phyloP scores from a whole-genome alignment of 2,888 invertebrate species.

The Eurois occulta region DNA sequence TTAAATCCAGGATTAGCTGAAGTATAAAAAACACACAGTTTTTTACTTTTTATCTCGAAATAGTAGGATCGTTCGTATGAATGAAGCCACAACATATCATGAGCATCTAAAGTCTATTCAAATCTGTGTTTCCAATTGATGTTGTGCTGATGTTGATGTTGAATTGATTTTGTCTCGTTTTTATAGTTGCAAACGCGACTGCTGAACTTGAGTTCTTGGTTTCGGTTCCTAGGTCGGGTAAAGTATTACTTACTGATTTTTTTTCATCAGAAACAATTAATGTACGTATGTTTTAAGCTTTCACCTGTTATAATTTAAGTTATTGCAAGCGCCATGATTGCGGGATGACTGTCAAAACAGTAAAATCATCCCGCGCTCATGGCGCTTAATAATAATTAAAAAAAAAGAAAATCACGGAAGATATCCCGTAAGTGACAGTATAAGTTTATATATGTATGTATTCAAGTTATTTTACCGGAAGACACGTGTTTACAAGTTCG shows the following conservation, averaged over 20 bases:
- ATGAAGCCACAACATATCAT: not conserved
- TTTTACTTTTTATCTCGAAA: not conserved
- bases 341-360: too few species aligned
- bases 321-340: too few species aligned
- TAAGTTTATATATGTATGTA: not conserved
- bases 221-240: not conserved
- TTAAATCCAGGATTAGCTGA: conserved; percentile 2
- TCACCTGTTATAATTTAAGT: too few species aligned
- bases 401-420: too few species aligned
- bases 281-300: too few species aligned
- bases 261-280: not conserved
- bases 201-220: not conserved
- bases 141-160: not conserved
- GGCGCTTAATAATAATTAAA: too few species aligned
- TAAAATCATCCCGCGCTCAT: too few species aligned
- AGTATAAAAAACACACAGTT: not conserved
- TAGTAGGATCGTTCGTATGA: not conserved
- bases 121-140: not conserved
- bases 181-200: not conserved
- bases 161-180: not conserved
- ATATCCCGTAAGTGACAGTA: too few species aligned
- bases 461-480: not conserved
- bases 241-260: not conserved
- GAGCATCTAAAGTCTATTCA: not conserved
- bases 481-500: not conserved